Base-by-base conservation (phyloP, 1,140 invertebrate genomes). In the Anoplolepis gracilipes region DNA sequence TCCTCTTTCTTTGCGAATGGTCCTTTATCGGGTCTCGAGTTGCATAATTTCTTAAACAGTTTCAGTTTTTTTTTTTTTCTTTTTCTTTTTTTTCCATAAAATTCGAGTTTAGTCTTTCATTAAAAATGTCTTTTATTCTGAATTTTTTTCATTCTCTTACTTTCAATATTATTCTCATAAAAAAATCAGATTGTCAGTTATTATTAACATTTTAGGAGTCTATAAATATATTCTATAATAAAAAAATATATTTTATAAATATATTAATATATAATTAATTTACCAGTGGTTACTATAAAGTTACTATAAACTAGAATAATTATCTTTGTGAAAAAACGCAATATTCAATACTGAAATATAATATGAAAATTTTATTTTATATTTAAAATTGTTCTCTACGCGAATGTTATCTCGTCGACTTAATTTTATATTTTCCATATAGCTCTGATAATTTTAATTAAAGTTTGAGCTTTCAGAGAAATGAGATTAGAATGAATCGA, bases 401-500 rank as follows among this genome's bases (percentile, higher is more conserved):
- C 13, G 42, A 2, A 65, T 79, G 28, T 79, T 69, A 49, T 55
- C 7, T 65, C 36, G 25, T 67, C 30, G 16, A n/a, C 1, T 59
- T 53, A 53, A 59, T 10, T 65, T 42, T 67, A 67, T 67, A 53
- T 53, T 33, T 53, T 33, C 0, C 16, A n/a, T 19, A 65, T 65
- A 13, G 13, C 19, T 70, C 13, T 19, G 22, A 73, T 10, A 11
- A 39, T 79, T 69, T 72, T 72, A 59, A 82, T 72, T 46, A 46
- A 79, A 79, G 13, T 30, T 70, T 19, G 1, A 72, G 30, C 13
- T 72, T 13, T 73, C 4, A 46, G 36, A 49, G 53, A 61, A 59
- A 59, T 82, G 33, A 46, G n/a, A 79, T 39, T 36, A 69, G 76
- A 46, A 64, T 64, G 59, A 64, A 8, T 76, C n/a, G 42, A 67